phyloP scores from a whole-genome alignment of 2,113 vertebrate genomes.

The Esox niger region DNA sequence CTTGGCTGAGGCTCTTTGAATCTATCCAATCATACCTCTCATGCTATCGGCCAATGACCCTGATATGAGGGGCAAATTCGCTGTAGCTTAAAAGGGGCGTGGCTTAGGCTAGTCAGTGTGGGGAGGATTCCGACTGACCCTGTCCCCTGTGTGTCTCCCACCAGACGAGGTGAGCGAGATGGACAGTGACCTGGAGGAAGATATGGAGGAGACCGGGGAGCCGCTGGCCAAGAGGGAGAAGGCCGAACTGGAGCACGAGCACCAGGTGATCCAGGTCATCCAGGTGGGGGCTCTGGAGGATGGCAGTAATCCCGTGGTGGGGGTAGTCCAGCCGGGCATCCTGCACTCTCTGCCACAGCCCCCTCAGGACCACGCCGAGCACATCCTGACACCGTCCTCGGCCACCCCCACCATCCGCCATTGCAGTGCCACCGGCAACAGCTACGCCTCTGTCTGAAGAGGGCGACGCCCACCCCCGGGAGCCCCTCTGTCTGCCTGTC shows the following conservation, averaged over 20 bases:
- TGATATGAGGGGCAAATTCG: too few species aligned
- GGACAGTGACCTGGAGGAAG: constrained; percentile 78
- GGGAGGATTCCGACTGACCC: too few species aligned
- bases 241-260: constrained; percentile 49
- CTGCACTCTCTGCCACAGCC: constrained; percentile 68
- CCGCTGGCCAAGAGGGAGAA: constrained; percentile 75
- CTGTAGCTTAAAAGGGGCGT: too few species aligned
- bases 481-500: constrained; percentile 19
- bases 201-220: constrained; percentile 68
- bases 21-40: too few species aligned
- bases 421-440: constrained; percentile 75
- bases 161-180: constrained; percentile 74
- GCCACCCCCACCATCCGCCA: constrained; percentile 75
- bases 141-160: neutral
- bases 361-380: constrained; percentile 64
- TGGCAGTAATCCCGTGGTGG: constrained; percentile 72
- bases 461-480: constrained; percentile 21
- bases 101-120: too few species aligned
- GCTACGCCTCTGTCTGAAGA: constrained; percentile 74
- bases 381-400: constrained; percentile 66
- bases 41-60: too few species aligned
- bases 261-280: constrained; percentile 76
- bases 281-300: constrained; percentile 73
- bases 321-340: constrained; percentile 70
- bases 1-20: too few species aligned